Percentiles rank a stretch among this genome's conserved stretches.
Evolutionary conservation across 2,113 vertebrate genomes (phyloP).

Genomic region (Kryptolebias marmoratus): DNA sequence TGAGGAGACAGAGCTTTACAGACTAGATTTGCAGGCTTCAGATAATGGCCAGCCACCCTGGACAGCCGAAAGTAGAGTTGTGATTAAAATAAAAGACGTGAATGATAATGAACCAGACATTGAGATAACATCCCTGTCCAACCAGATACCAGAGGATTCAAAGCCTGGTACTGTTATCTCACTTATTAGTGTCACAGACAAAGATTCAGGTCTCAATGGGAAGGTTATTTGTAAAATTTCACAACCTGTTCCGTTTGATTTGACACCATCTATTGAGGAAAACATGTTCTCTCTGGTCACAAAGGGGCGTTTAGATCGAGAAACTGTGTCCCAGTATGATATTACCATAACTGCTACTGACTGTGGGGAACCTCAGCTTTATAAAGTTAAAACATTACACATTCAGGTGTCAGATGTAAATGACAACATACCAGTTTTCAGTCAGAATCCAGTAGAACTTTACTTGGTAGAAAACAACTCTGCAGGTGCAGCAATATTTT

Average conservation of each 20-base stretch:
- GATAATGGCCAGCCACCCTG: constrained; percentile 69
- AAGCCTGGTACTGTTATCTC: constrained; percentile 71
- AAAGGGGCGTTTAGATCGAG: constrained; percentile 68
- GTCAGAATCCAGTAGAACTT: constrained; percentile 50
- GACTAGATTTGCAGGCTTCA: constrained; percentile 69
- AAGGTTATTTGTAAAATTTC: constrained; percentile 69
- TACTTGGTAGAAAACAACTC: constrained; percentile 77
- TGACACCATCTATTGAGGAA: constrained; percentile 71
- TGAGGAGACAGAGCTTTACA: constrained; percentile 61
- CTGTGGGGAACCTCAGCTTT: constrained; percentile 64
- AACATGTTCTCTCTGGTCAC: constrained; percentile 76
- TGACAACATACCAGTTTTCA: constrained; percentile 64
- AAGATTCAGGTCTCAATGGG: constrained; percentile 68
- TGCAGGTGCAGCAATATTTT: constrained; percentile 43
- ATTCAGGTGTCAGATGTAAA: constrained; percentile 73
- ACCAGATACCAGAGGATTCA: constrained; percentile 60
- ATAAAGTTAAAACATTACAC: constrained; percentile 42
- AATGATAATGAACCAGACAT: constrained; percentile 78
- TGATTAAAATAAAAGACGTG: constrained; percentile 71
- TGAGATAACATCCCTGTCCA: constrained; percentile 73
- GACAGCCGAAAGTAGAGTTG: constrained; percentile 50
- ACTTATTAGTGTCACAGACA: constrained; percentile 70
- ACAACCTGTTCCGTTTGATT: constrained; percentile 67
- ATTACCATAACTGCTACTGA: constrained; percentile 74
- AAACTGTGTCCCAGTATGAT: constrained; percentile 55